These are phyloP conservation scores for Heteronetta atricapilla DNA, from an alignment of 2,113 vertebrate species.

Conservation along the genomic window DNA sequence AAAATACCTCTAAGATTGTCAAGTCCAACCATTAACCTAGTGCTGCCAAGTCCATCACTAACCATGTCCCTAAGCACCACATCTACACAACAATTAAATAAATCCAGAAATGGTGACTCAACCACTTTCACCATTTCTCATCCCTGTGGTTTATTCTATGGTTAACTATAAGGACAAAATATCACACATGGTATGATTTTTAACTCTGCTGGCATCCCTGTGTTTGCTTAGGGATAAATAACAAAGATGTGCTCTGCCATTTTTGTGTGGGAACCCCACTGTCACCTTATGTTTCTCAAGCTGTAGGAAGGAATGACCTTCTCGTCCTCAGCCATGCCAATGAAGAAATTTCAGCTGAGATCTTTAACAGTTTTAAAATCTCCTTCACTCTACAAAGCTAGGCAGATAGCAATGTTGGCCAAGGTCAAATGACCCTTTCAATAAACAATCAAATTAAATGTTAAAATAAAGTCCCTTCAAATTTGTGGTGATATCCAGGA, in stretches of 20 bases:
- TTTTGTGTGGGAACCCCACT: background rate
- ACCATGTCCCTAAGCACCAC: too few species aligned
- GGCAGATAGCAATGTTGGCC: background rate
- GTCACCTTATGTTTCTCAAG: constrained; percentile 14
- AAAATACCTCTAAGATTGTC: too few species aligned
- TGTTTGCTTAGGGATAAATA: constrained; percentile 34
- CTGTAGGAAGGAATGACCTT: constrained; percentile 24
- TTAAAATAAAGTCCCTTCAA: background rate
- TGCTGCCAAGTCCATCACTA: too few species aligned
- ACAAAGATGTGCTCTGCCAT: background rate
- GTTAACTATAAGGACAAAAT: background rate
- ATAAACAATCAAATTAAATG: background rate
- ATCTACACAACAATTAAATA: too few species aligned
- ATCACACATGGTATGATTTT: background rate
- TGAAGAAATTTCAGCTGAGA: background rate
- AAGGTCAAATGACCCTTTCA: background rate
- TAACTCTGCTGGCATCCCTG: background rate
- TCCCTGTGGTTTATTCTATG: background rate
- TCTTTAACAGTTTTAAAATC: background rate
- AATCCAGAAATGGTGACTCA: too few species aligned
- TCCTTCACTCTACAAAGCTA: background rate
- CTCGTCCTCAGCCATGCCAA: background rate
- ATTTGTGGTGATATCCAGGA: background rate
- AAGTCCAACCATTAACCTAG: too few species aligned
- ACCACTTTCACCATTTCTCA: background rate